Conservation (phyloP, 2,797 vertebrate species). For the Phalloptychus januarius region DNA sequence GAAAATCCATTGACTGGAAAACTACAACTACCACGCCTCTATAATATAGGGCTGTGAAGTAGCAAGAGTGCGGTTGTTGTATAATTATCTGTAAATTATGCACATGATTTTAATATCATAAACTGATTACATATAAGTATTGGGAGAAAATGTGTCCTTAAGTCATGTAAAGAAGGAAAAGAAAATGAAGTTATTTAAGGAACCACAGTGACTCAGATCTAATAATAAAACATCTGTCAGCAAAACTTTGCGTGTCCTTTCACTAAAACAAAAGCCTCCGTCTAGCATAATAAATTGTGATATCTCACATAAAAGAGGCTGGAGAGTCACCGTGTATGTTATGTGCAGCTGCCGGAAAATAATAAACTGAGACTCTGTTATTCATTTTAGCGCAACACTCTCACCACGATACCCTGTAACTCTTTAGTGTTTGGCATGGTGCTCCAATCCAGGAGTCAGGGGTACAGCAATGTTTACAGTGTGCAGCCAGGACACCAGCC, state of each 20-base stretch:
- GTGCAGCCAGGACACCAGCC: slow-evolving; percentile 39
- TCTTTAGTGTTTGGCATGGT: slow-evolving; percentile 44
- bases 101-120: slow-evolving; percentile 6
- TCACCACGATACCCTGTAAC: slow-evolving; percentile 36
- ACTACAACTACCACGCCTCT: slow-evolving; percentile 59
- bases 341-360: slow-evolving; percentile 54
- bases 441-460: slow-evolving; percentile 43
- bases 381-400: slow-evolving; percentile 63
- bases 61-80: slow-evolving; percentile 38
- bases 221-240: slow-evolving; percentile 41
- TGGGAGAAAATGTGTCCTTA: neutral
- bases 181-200: slow-evolving; percentile 15
- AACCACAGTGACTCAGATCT: slow-evolving; percentile 27
- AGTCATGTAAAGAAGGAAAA: neutral
- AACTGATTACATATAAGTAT: slow-evolving; percentile 9
- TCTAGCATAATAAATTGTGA: slow-evolving; percentile 56
- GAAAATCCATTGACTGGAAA: slow-evolving; percentile 74
- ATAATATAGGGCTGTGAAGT: slow-evolving; percentile 32
- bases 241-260: slow-evolving; percentile 25
- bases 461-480: slow-evolving; percentile 47
- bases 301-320: slow-evolving; percentile 49
- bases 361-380: slow-evolving; percentile 63
- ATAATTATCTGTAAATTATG: slow-evolving; percentile 10
- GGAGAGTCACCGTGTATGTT: slow-evolving; percentile 43
- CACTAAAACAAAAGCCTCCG: slow-evolving; percentile 48